Percentiles rank a stretch among this genome's conserved stretches.
phyloP scores from a whole-genome alignment of 2,888 invertebrate species.

The Pseudococcus viburni region DNA sequence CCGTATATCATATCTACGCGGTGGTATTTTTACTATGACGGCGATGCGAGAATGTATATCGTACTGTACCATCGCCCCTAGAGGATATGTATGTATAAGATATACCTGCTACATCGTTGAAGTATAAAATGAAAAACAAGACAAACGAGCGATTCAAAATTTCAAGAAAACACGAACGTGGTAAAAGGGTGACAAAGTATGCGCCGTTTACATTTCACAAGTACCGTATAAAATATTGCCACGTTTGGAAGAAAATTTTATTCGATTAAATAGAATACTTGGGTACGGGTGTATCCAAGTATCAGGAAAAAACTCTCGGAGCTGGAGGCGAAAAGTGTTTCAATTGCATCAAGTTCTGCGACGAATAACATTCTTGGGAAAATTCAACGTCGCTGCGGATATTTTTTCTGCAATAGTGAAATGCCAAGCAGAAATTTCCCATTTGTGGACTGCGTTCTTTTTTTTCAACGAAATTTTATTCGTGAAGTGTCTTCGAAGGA shows the following conservation, averaged over 20 bases:
- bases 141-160: slow-evolving; percentile 34
- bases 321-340: background rate
- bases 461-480: too few species aligned
- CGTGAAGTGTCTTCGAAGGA: too few species aligned
- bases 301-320: background rate
- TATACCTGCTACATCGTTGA: background rate
- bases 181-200: slow-evolving; percentile 37
- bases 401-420: background rate
- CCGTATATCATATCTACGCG: background rate
- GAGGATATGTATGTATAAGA: background rate
- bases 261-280: slow-evolving; percentile 7
- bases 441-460: background rate
- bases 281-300: background rate
- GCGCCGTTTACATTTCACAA: background rate
- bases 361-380: background rate
- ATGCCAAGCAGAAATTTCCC: background rate
- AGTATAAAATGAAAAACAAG: slow-evolving; percentile 21
- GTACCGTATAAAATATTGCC: slow-evolving; percentile 7
- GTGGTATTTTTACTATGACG: background rate
- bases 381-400: background rate
- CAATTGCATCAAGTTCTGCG: background rate
- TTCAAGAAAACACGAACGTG: slow-evolving; percentile 23
- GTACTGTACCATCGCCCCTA: background rate
- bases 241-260: slow-evolving; percentile 11
- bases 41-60: background rate